phyloP scores from a whole-genome alignment of 2,888 invertebrate genomes.

The Stenoptilia bipunctidactyla region DNA sequence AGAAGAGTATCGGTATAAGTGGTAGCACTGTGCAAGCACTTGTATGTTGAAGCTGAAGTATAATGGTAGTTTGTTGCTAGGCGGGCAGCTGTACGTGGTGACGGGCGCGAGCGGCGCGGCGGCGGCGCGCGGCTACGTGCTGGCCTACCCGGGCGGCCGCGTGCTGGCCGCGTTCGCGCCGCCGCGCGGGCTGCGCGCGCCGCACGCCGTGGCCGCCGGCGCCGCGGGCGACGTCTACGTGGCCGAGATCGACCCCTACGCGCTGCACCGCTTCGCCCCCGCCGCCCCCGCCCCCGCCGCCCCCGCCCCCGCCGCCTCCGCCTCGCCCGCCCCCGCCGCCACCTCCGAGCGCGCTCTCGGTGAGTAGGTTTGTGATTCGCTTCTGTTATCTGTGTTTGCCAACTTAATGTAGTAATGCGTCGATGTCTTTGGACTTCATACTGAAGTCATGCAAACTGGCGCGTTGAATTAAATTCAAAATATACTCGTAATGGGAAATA shows the following conservation, averaged over 20 bases:
- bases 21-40: too few species aligned
- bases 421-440: too few species aligned
- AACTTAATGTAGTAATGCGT: too few species aligned
- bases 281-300: not conserved
- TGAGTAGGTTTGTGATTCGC: slow-evolving; percentile 36
- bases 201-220: slow-evolving; percentile 85
- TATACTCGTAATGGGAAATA: too few species aligned
- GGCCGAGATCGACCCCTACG: slow-evolving; percentile 79
- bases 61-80: too few species aligned
- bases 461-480: too few species aligned
- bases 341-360: slow-evolving; percentile 21
- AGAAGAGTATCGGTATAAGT: too few species aligned
- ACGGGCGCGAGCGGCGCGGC: slow-evolving; percentile 74
- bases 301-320: not conserved
- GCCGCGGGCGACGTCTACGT: slow-evolving; percentile 80
- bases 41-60: too few species aligned
- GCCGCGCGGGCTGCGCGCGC: slow-evolving; percentile 69
- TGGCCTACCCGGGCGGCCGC: slow-evolving; percentile 73
- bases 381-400: slow-evolving; percentile 11
- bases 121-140: slow-evolving; percentile 78
- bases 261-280: slow-evolving; percentile 61
- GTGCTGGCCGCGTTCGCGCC: slow-evolving; percentile 75
- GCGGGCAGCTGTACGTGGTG: slow-evolving; percentile 79
- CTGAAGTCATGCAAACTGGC: too few species aligned
- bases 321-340: not conserved